Conservation (phyloP, 2,113 vertebrate species). For the Acrocephalus kingi region DNA sequence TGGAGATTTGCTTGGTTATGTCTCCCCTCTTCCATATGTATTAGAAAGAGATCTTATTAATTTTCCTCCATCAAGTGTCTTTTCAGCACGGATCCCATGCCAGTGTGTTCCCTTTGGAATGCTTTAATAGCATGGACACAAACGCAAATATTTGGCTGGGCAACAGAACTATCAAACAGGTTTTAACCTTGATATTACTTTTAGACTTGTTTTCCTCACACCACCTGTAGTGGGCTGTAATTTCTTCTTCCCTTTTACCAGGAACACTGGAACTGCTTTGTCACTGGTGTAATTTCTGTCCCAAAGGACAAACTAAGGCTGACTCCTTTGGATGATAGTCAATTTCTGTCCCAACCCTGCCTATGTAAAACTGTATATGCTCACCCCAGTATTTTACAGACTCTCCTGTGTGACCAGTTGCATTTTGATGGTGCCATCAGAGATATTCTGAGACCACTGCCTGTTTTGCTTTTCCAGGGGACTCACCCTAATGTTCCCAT, state of each 20-base stretch:
- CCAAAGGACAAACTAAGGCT: no score
- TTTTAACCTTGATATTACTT: not conserved
- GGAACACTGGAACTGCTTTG: not conserved
- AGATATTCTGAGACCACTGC: not conserved
- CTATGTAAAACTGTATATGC: not conserved
- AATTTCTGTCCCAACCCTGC: not conserved
- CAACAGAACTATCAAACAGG: not conserved
- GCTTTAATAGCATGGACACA: not conserved
- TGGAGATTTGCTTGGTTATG: not conserved
- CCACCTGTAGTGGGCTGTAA: not conserved
- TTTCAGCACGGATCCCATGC: not conserved
- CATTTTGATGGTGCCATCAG: rapidly evolving
- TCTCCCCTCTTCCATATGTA: not conserved
- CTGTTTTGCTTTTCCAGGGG: not conserved
- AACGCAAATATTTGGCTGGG: not conserved
- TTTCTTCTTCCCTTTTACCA: not conserved
- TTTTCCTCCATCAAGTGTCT: not conserved
- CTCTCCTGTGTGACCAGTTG: not conserved
- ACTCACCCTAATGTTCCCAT: not conserved
- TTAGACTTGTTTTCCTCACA: not conserved
- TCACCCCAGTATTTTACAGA: not conserved
- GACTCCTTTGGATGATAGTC: not conserved
- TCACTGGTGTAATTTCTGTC: not conserved
- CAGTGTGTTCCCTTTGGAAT: not conserved
- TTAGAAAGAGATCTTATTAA: not conserved